Base-by-base conservation (phyloP, 2,797 vertebrate genomes). In the Halcyon badia region DNA sequence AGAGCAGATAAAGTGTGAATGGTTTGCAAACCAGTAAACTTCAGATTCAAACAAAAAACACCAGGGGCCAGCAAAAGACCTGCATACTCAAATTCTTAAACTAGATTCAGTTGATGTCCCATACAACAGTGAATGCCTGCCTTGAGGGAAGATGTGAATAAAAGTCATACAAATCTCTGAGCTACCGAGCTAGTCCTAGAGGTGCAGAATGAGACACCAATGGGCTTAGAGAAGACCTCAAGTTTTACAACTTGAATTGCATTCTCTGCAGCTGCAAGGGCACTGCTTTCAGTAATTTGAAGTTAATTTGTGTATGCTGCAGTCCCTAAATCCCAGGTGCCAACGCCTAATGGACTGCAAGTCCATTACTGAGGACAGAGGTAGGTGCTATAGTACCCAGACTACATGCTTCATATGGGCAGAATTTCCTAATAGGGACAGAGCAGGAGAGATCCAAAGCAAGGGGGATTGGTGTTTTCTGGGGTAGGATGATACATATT, bases 191-290 rank as follows among this genome's bases (percentile, higher is more conserved):
- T 62, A 21, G 19, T 64, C 41, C 68, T n/a, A 35, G 41, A 88
- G 73, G 2, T 16, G 9, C n/a, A 68, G 35, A 78, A 18, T 0
- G 0, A 80, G 48, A 62, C 26, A 64, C 3, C 10, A 48, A 3
- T 8, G 6, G 10, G 2, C 17, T 41, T 56, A 17, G 0, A 51
- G 16, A 58, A 26, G 16, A 62, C 14, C 11, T 72, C 44, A 26
- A 5, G 24, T 65, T 84, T 79, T 85, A 22, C 22, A 57, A 21
- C 4, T 19, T 62, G 35, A 46, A 44, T 35, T 75, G 42, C 18
- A 56, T 33, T 49, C n/a, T 78, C 49, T 41, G 18, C 39, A 62
- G 16, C 9, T 83, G 14, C 41, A 85, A 39, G 26, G 10, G 6
- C 39, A 35, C 5, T 39, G 14, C 9, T 64, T 77, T 39, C 35